These are phyloP conservation scores for Lordiphosa stackelbergi DNA, from an alignment of 1,140 invertebrate species.

Conservation along the genomic window DNA sequence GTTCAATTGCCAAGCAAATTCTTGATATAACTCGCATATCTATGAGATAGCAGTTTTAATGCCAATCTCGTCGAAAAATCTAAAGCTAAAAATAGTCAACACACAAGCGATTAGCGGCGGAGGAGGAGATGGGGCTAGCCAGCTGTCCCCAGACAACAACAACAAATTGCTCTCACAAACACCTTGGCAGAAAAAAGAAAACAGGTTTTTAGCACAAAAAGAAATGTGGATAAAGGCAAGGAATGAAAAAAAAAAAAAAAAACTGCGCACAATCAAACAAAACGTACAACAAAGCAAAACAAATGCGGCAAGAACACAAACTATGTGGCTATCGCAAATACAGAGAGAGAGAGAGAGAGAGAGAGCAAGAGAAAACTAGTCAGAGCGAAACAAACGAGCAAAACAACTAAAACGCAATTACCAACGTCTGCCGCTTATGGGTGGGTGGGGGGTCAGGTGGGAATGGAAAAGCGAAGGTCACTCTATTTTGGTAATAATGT, in stretches of 20 bases:
- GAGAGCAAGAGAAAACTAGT: constrained; percentile 37
- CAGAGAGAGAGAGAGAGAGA: background rate
- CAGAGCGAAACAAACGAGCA: constrained; percentile 62
- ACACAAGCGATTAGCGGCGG: constrained; percentile 7
- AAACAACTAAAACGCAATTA: constrained; percentile 73
- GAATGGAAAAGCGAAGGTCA: background rate
- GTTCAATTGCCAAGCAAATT: too few relatives aligned
- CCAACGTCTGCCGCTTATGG: constrained; percentile 1
- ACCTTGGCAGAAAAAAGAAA: constrained; percentile 35
- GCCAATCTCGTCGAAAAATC: constrained; percentile 23
- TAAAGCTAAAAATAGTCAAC: constrained; percentile 56
- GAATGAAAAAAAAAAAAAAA: constrained; percentile 18
- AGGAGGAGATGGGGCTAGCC: constrained; percentile 15
- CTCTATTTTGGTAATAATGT: constrained; percentile 5
- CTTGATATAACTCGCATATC: too few relatives aligned
- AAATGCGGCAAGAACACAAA: constrained; percentile 43
- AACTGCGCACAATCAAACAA: constrained; percentile 40
- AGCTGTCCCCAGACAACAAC: constrained; percentile 50
- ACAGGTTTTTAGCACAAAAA: constrained; percentile 59
- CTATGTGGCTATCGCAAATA: background rate
- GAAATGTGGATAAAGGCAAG: constrained; percentile 45
- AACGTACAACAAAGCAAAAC: constrained; percentile 62
- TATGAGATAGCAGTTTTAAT: constrained; percentile 12
- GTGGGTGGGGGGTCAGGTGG: background rate
- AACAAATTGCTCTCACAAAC: constrained; percentile 30